These are phyloP conservation scores for Alfaro cultratus DNA, from an alignment of 2,797 vertebrate species.

Conservation along the genomic window DNA sequence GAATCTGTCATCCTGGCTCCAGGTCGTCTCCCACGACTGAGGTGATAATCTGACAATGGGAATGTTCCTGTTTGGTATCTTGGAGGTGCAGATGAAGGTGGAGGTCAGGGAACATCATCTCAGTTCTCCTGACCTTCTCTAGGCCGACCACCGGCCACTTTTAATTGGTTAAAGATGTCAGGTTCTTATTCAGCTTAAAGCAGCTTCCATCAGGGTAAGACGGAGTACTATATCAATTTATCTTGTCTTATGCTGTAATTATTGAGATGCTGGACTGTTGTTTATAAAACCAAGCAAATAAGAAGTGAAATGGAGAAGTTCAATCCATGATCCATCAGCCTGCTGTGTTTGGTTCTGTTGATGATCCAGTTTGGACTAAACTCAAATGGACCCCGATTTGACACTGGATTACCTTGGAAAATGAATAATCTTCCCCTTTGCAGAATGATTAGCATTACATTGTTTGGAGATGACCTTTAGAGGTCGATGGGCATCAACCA, in stretches of 20 bases:
- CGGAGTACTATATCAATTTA: no score
- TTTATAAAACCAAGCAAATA: no score
- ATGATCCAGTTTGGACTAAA: not conserved
- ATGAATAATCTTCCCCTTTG: not conserved
- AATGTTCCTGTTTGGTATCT: not conserved
- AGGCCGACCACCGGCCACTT: not conserved
- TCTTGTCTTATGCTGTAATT: no score
- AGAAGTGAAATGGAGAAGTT: no score
- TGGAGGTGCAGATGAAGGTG: slow-evolving; percentile 14
- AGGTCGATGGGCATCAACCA: not conserved
- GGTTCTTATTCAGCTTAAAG: not conserved
- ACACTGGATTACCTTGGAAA: not conserved
- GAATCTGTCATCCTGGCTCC: slow-evolving; percentile 7
- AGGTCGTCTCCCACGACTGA: slow-evolving; percentile 10
- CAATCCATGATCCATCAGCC: no score
- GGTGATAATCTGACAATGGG: slow-evolving; percentile 35
- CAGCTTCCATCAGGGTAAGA: not conserved
- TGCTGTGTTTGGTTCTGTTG: not conserved
- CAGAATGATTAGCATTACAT: not conserved
- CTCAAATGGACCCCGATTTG: not conserved
- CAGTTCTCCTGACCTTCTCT: not conserved
- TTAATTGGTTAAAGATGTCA: not conserved
- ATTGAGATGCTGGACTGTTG: no score
- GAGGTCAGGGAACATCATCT: slow-evolving; percentile 1
- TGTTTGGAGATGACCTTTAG: not conserved